Percentiles rank a stretch among this genome's conserved stretches.
phyloP scores from a whole-genome alignment of 2,888 invertebrate genomes.

The Pedicia rivosa region DNA sequence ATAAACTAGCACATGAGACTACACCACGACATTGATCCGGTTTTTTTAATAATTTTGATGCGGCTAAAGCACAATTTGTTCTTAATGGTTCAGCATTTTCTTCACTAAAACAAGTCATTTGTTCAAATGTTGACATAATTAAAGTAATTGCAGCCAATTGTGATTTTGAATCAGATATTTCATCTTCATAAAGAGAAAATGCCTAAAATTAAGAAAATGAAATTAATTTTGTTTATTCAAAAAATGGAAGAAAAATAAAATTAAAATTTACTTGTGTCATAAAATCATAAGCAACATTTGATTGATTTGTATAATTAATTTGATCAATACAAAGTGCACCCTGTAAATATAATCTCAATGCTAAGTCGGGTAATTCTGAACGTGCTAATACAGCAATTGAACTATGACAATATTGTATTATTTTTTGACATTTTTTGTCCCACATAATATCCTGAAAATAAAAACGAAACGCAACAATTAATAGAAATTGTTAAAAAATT shows the following conservation, averaged over 20 bases:
- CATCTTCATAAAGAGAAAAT: slow-evolving; percentile 95
- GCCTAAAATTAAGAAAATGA: slow-evolving; percentile 39
- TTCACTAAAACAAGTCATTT: slow-evolving; percentile 85
- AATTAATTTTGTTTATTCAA: neutral
- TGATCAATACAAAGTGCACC: slow-evolving; percentile 87
- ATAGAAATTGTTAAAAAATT: too few relatives aligned
- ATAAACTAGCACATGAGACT: slow-evolving; percentile 84
- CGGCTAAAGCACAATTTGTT: slow-evolving; percentile 90
- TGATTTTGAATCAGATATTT: slow-evolving; percentile 93
- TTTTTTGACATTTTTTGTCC: slow-evolving; percentile 97
- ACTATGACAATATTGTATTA: slow-evolving; percentile 95
- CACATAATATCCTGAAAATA: slow-evolving; percentile 72
- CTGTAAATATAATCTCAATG: slow-evolving; percentile 84
- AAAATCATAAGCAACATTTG: slow-evolving; percentile 96
- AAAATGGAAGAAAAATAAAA: neutral
- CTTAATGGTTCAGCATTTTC: slow-evolving; percentile 95
- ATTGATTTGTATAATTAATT: slow-evolving; percentile 86
- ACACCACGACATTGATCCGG: slow-evolving; percentile 97
- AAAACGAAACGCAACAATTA: too few relatives aligned
- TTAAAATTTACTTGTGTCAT: slow-evolving; percentile 42
- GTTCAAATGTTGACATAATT: slow-evolving; percentile 89
- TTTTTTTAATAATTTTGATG: slow-evolving; percentile 90
- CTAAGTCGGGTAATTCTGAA: slow-evolving; percentile 86
- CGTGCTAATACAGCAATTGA: slow-evolving; percentile 89
- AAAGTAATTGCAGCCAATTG: slow-evolving; percentile 91